Percentiles rank a stretch among this genome's conserved stretches.
Conservation (phyloP, 2,113 vertebrate species). For the Hippotragus niger region DNA sequence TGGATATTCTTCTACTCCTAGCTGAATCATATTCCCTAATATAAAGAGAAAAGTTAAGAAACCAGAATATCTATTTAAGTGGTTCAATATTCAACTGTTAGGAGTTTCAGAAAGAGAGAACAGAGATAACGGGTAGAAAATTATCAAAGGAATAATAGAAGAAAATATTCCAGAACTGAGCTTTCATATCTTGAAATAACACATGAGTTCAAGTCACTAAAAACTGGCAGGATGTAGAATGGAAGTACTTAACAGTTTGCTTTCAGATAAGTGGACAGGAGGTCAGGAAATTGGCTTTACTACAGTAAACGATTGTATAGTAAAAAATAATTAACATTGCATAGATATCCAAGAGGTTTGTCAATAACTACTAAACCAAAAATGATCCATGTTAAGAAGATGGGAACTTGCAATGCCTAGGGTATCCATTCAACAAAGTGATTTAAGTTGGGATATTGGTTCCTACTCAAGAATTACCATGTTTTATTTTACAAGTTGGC, state of each 20-base stretch:
- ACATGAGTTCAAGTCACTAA: neutral
- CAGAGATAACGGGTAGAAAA: neutral
- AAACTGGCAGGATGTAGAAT: neutral
- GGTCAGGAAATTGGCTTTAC: neutral
- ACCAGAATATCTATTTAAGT: neutral
- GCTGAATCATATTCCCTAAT: neutral
- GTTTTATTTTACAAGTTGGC: neutral
- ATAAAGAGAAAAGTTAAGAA: neutral
- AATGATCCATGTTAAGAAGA: neutral
- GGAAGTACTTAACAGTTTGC: slow-evolving; percentile 6
- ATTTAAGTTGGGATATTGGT: neutral
- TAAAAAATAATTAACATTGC: neutral
- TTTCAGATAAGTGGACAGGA: neutral
- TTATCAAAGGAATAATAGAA: neutral
- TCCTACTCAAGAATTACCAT: neutral
- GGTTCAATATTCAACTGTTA: neutral
- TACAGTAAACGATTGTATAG: neutral
- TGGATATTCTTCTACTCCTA: neutral
- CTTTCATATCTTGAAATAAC: slow-evolving; percentile 16
- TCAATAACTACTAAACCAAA: neutral
- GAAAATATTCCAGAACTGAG: neutral
- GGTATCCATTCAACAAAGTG: neutral
- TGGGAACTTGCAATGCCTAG: neutral
- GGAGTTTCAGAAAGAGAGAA: neutral
- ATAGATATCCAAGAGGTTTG: neutral